Evolutionary conservation across 2,888 invertebrate genomes (phyloP).

Genomic region (Cybosia mesomella): DNA sequence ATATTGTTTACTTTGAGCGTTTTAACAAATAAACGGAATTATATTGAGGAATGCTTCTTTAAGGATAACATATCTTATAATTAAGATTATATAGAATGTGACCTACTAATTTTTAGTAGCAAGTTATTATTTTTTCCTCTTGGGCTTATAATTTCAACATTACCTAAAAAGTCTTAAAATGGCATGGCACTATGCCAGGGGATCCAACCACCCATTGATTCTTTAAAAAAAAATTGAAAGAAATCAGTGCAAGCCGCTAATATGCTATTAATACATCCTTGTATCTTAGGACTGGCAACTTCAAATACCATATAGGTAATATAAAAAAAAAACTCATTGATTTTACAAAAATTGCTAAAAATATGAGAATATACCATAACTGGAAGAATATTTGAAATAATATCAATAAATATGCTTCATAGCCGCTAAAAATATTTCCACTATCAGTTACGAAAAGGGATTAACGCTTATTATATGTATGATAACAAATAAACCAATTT

Average conservation of each 20-base stretch:
- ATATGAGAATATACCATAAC: not conserved
- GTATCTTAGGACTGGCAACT: not conserved
- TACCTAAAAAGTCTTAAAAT: not conserved
- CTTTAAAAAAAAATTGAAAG: too few species aligned
- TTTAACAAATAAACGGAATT: not conserved
- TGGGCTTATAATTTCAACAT: not conserved
- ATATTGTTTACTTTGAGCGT: not conserved
- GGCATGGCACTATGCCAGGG: not conserved
- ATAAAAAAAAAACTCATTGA: not conserved
- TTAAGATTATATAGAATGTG: not conserved
- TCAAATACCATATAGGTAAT: not conserved
- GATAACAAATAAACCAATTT: not conserved
- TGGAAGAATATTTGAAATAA: not conserved
- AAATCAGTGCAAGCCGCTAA: not conserved
- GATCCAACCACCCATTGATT: too few species aligned
- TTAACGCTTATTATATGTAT: slow-evolving; percentile 1
- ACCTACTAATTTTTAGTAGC: not conserved
- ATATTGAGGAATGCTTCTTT: not conserved
- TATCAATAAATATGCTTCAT: not conserved
- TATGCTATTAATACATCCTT: not conserved
- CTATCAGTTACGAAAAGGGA: not conserved
- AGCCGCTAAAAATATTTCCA: not conserved
- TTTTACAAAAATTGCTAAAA: not conserved
- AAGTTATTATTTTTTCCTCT: not conserved
- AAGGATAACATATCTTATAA: slow-evolving; percentile 3